phyloP scores from a whole-genome alignment of 35 echinoderm and acorn worm species.

The Apostichopus parvimensis region DNA sequence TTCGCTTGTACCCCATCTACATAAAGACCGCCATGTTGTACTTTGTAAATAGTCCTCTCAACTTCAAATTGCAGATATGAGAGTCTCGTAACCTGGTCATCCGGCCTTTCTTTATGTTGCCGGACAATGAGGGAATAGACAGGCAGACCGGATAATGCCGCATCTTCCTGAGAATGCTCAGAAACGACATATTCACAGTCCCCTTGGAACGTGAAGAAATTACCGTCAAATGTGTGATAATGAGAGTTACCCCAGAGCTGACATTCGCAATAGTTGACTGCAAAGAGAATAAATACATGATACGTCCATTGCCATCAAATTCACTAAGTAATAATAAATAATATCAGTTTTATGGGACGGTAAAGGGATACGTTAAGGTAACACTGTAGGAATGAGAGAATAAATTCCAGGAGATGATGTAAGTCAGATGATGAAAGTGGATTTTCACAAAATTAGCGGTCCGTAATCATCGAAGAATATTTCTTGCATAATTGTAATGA shows the following conservation, averaged over 20 bases:
- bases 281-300: neutral
- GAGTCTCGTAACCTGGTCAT: neutral
- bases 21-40: neutral
- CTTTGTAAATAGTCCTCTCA: neutral
- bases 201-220: constrained; percentile 3
- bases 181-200: constrained; percentile 1
- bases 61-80: neutral
- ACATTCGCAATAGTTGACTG: neutral
- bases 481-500: too few species aligned
- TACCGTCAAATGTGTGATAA: neutral
- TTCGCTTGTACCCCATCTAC: neutral
- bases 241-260: constrained; percentile 20
- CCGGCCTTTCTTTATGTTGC: neutral
- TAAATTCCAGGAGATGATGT: too few species aligned
- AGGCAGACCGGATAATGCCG: neutral
- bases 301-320: too few species aligned
- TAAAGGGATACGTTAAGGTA: too few species aligned
- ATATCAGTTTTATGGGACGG: too few species aligned
- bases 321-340: too few species aligned
- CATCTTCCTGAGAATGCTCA: neutral
- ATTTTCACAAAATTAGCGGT: too few species aligned
- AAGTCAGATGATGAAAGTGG: too few species aligned
- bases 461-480: too few species aligned
- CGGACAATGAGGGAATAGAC: neutral
- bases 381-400: too few species aligned